Conservation (phyloP, 2,113 vertebrate genomes). For the Caloenas nicobarica region DNA sequence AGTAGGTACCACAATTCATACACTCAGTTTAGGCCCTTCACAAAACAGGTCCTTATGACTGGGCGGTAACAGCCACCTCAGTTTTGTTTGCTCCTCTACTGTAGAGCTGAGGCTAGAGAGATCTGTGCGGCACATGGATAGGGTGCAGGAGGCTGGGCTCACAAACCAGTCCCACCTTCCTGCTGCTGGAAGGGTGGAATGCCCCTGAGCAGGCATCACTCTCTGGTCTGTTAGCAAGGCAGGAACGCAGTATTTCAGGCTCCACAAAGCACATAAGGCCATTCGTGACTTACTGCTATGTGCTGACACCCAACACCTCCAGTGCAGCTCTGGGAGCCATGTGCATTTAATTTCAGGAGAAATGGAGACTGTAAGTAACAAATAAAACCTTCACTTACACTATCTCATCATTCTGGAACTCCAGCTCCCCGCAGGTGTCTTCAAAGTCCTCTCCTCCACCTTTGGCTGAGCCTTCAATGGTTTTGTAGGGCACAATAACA, state of each 20-base stretch:
- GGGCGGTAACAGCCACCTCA: fast-evolving
- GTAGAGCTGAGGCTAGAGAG: background rate
- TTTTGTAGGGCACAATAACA: constrained; percentile 93
- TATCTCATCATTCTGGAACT: constrained; percentile 96
- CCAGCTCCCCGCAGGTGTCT: constrained; percentile 90
- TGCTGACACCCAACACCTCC: background rate
- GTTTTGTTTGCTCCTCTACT: background rate
- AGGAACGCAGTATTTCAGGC: background rate
- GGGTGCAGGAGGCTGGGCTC: fast-evolving
- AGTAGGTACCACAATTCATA: background rate
- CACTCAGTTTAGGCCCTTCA: background rate
- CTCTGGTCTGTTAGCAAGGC: background rate
- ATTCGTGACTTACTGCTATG: background rate
- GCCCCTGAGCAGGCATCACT: background rate
- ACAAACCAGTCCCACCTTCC: background rate
- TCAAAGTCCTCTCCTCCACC: constrained; percentile 98
- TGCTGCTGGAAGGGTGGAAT: background rate
- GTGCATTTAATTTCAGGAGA: background rate
- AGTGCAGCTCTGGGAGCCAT: background rate
- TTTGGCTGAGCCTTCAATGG: constrained; percentile 88
- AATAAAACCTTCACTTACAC: constrained; percentile 82
- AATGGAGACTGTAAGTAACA: background rate
- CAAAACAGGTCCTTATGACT: background rate
- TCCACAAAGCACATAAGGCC: background rate
- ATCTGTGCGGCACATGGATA: background rate